These are phyloP conservation scores for Bungarus multicinctus DNA, from an alignment of 2,113 vertebrate genomes.

Conservation along the genomic window DNA sequence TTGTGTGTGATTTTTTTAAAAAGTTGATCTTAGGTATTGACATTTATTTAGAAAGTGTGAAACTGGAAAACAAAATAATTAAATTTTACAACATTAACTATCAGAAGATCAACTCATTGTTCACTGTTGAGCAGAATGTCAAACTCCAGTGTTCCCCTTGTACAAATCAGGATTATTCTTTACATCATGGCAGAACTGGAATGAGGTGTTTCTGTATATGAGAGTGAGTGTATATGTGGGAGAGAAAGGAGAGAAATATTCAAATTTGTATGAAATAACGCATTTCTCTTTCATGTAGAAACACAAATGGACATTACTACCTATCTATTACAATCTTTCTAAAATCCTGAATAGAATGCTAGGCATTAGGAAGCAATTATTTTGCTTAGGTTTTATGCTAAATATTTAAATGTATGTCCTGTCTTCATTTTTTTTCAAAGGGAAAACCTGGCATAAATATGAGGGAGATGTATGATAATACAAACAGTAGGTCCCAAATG, in stretches of 20 bases:
- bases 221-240: too few species aligned
- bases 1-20: neutral
- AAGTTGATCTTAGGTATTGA: neutral
- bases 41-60: neutral
- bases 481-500: neutral
- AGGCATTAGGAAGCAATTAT: neutral
- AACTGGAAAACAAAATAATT: neutral
- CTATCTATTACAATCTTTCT: too few species aligned
- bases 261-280: neutral
- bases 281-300: neutral
- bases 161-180: neutral
- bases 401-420: neutral
- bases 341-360: neutral
- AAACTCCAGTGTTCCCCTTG: neutral
- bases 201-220: too few species aligned
- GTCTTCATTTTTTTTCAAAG: neutral
- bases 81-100: neutral
- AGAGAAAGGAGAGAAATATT: neutral
- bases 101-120: neutral
- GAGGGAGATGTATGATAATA: neutral
- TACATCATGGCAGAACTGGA: neutral
- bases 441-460: neutral
- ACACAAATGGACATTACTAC: neutral
- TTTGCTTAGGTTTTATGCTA: neutral
- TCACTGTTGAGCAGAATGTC: neutral